Evolutionary conservation across 2,888 invertebrate species (phyloP), one percentile per base, ranked within the genome.

Genomic region (Clunio marinus): DNA sequence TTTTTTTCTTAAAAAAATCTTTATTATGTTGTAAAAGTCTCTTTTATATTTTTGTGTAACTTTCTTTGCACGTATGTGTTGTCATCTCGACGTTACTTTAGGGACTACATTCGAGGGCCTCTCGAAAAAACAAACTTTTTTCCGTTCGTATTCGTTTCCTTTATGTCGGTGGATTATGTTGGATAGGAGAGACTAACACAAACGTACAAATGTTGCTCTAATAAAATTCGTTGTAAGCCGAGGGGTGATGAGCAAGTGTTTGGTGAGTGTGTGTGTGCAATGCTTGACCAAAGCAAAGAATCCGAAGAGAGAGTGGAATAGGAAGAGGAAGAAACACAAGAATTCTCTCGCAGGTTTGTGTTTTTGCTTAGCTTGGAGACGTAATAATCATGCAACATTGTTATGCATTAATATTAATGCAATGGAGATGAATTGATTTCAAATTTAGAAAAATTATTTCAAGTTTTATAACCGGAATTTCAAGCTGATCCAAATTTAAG

Each of bases 21-120:
- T 41, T 41, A 41, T 41, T 41, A 41, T 41, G 10, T 15, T 13
- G 41, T 41, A 41, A 41, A 62, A 62, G 58, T 58, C 15, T 59
- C 17, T 41, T 32, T 59, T 41, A 25, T 41, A 22, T 41, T 62
- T 60, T 63, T 63, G 63, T 63, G 63, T 63, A 45, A 63, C 28
- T 62, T 62, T 62, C 35, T 62, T 20, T 46, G 45, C 35, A 35
- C 35, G 51, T 60, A 17, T 60, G 45, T 63, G 63, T 60, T 60
- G 60, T 60, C 57, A 57, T 57, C 57, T 27, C 60, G 37, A 60
- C 22, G 60, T n/a, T 35, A 17, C 45, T 63, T 63, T 2, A 46
- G 63, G 63, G 63, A 63, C 63, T 63, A 45, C 20, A 20, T 7
- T n/a, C 41, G 51, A 51, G 51, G 51, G 15, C 51, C 51, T 51